Conservation (phyloP, 1,140 invertebrate species). For the Anoplophora glabripennis region DNA sequence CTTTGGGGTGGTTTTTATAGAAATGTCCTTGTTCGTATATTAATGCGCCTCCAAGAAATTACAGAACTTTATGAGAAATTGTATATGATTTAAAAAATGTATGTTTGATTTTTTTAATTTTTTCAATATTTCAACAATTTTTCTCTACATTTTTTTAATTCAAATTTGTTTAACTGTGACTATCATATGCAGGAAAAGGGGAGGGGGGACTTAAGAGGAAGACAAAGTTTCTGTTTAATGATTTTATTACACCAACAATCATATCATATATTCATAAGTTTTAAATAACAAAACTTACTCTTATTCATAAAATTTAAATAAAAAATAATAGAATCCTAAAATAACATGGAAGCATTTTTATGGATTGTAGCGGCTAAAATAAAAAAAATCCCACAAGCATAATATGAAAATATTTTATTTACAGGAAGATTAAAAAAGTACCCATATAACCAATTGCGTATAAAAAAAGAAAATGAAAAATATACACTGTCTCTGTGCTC, state of each 20-base stretch:
- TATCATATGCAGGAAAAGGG: neutral
- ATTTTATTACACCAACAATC: conserved; percentile 52
- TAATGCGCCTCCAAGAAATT: too few relatives aligned
- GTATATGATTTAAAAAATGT: too few relatives aligned
- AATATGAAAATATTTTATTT: conserved; percentile 32
- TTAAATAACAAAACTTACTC: conserved; percentile 47
- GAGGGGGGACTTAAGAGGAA: neutral
- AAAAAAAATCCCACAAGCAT: conserved; percentile 41
- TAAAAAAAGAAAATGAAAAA: conserved; percentile 25
- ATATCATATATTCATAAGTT: conserved; percentile 50
- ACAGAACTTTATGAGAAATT: too few relatives aligned
- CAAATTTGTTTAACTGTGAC: conserved; percentile 7
- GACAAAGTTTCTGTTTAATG: conserved; percentile 20
- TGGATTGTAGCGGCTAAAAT: conserved; percentile 37
- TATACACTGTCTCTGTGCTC: conserved; percentile 25
- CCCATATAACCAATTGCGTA: conserved; percentile 30
- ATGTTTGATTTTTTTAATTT: too few relatives aligned
- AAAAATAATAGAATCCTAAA: conserved; percentile 43
- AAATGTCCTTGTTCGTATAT: too few relatives aligned
- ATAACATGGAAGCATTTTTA: conserved; percentile 44
- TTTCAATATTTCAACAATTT: too few relatives aligned
- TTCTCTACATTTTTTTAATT: too few relatives aligned
- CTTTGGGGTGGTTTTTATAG: too few relatives aligned
- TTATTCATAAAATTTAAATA: conserved; percentile 47
- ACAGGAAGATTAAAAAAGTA: conserved; percentile 32